Base-by-base conservation (phyloP, 2,888 invertebrate species). In the Polia nebulosa region DNA sequence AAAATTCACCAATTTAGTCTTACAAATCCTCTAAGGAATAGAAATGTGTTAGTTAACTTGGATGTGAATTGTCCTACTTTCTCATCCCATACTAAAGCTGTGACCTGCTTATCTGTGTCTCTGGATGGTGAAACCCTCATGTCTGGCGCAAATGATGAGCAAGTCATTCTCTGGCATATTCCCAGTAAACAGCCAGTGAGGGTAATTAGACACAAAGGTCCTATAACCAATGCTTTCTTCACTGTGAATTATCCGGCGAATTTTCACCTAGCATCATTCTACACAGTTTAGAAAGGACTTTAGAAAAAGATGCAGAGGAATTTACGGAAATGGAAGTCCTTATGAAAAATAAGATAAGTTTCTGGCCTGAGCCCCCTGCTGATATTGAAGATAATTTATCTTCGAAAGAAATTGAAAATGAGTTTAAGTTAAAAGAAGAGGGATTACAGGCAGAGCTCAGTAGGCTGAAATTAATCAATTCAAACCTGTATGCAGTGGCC, bases 121-220 rank as follows among this genome's bases (percentile, higher is more conserved):
- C 88, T 97, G 41, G 97, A 97, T 89, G 97, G 97, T 6, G 96
- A 96, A 49, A 96, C 96, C 17, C 89, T 99, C 27, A 95, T 98
- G 62, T 98, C 99, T 0, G 98, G 98, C 0, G 97, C 97, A 0
- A 96, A 96, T 72, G 98, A 98, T 92, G 96, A 96, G 57, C 96
- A 96, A 70, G 97, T 98, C 0, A 96, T 97, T 78, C 88, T 98
- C 27, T 99, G 99, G 99, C 97, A 99, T 82, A 96, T 98, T 63
- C 93, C 94, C 8, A 98, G 98, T 88, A 96, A 96, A 69, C 98
- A 98, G 89, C 96, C 98, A 57, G 90, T 98, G 6, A 96, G 97
- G 80, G 97, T 96, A 57, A 94, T 98, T 77, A 92, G 96, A 47
- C 98, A 98, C 81, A 98, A 97, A 91, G 98, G 97, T n/a, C 90